Evolutionary conservation across 1,140 invertebrate species (phyloP), one percentile per base, ranked within the genome.

Genomic region (Meloidogyne chitwoodi): DNA sequence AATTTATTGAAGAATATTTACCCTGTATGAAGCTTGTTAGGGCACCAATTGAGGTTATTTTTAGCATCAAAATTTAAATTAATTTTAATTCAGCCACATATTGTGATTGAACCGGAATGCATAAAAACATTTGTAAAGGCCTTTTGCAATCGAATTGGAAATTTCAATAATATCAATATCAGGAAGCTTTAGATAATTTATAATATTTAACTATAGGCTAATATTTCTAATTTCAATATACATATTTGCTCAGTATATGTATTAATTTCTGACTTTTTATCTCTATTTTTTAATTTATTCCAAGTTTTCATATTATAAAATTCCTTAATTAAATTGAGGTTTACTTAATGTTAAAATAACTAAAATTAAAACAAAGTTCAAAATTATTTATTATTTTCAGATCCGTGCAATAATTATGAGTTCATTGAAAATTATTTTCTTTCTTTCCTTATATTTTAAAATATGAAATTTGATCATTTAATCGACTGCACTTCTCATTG

Each of bases 41-140:
- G 11, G 68, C 68, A 27, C 68, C 68, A 8, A 41, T 70, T 22
- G 68, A 70, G 34, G 68, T 70, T 56, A n/a, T 56, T 22, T 56
- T 56, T 56, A 56, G 5, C n/a, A 1, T 5, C 4, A 6, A 56
- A 56, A 56, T 56, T 56, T n/a, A 56, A n/a, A 56, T 6, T n/a
- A 19, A 48, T 48, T 48, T 48, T 48, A n/a, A 56, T 56, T 56
- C 10, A 56, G 48, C 48, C 48, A 19, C 48, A 56, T 22, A 22
- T 56, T 56, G 48, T 56, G 48, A 56, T 56, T 22, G 48, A 56
- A 6, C 5, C 19, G 5, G n/a, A 56, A 56, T 56, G 48, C n/a
- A 19, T 8, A 8, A 56, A 56, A 56, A 6, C 0, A 56, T 0
- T n/a, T n/a, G 8, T 56, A 22, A 56, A 56, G 19, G 19, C 48